Conservation (phyloP, 2,113 vertebrate genomes). For the Arothron firmamentum region DNA sequence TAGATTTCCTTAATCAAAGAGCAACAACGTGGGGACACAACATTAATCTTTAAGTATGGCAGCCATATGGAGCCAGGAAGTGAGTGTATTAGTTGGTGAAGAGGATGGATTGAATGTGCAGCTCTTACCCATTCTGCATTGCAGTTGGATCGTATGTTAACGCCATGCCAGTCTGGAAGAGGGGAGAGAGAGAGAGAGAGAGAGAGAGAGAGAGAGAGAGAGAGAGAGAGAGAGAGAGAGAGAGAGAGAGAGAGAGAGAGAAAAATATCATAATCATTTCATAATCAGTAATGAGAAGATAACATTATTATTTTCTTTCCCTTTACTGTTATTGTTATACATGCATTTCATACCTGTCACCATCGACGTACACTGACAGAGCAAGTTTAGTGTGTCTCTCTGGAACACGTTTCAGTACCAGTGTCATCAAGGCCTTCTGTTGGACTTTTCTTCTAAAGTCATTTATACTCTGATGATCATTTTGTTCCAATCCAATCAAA, state of each 20-base stretch:
- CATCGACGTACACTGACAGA: neutral
- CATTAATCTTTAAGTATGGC: conserved; percentile 66
- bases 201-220: neutral
- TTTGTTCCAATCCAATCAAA: neutral
- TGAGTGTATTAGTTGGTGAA: conserved; percentile 49
- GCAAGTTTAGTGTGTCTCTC: no score
- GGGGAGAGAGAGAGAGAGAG: conserved; percentile 49
- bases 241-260: neutral
- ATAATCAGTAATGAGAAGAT: no score
- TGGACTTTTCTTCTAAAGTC: conserved; percentile 21
- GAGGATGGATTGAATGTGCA: conserved; percentile 34
- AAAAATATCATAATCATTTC: no score
- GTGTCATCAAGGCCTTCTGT: conserved; percentile 23
- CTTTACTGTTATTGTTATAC: no score
- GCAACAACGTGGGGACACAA: conserved; percentile 60
- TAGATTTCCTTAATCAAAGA: conserved; percentile 59
- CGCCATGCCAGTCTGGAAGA: conserved; percentile 90
- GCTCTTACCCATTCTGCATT: conserved; percentile 95
- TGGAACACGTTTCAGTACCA: conserved; percentile 11
- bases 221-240: conserved; percentile 28
- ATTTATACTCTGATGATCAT: no score
- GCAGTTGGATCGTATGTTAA: conserved; percentile 93
- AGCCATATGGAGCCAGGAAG: conserved; percentile 44
- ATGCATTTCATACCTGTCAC: neutral
- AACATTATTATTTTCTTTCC: no score